Percentiles rank a stretch among this genome's conserved stretches.
phyloP scores from a whole-genome alignment of 2,113 vertebrate genomes.

The Numida meleagris region DNA sequence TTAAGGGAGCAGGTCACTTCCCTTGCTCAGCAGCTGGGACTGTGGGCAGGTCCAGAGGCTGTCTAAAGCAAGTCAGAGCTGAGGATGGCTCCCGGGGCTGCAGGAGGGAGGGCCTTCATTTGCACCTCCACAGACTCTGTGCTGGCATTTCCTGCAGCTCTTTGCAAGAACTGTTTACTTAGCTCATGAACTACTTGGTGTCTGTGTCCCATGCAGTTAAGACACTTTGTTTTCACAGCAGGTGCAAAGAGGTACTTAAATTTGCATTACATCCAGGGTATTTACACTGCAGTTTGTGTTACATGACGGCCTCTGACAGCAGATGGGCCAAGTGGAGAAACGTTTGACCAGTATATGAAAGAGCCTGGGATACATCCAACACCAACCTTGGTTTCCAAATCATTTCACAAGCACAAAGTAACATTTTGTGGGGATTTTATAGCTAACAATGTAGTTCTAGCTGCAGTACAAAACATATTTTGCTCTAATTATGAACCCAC shows the following conservation, averaged over 20 bases:
- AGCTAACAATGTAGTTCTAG: constrained; percentile 12
- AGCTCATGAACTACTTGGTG: background rate
- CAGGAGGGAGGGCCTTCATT: background rate
- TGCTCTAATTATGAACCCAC: background rate
- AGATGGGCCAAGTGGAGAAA: constrained; percentile 52
- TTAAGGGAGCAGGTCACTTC: background rate
- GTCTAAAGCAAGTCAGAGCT: background rate
- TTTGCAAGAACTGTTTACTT: constrained; percentile 15
- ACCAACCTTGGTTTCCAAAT: constrained; percentile 50
- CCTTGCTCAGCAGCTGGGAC: fast-evolving
- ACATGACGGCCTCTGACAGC: constrained; percentile 53
- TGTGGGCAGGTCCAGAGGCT: background rate
- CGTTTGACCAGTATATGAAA: background rate
- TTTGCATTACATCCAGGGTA: constrained; percentile 34
- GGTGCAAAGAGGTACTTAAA: constrained; percentile 48
- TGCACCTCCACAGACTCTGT: background rate
- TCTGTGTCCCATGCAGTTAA: background rate
- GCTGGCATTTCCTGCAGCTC: background rate
- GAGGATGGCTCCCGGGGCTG: fast-evolving
- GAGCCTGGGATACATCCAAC: constrained; percentile 41
- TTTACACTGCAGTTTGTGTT: constrained; percentile 17
- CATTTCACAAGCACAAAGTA: constrained; percentile 50
- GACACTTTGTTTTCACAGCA: constrained; percentile 37
- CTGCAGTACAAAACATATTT: constrained; percentile 42
- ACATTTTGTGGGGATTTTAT: constrained; percentile 41